Evolutionary conservation across 2,797 vertebrate species (phyloP).

Genomic region (Saxicola maurus): DNA sequence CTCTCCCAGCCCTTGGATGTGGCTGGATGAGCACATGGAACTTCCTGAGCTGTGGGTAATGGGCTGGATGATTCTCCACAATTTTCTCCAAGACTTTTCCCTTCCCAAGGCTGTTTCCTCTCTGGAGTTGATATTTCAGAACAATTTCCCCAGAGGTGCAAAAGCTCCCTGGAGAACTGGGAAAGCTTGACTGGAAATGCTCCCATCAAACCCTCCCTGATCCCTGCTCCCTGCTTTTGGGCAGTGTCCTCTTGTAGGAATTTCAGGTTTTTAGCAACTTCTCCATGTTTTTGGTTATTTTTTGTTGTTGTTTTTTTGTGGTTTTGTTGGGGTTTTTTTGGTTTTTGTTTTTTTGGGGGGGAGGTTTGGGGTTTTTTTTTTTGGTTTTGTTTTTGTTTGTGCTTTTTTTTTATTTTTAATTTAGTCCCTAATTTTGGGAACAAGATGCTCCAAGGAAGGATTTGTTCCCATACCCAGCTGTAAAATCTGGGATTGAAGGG

Average conservation of each 20-base stretch:
- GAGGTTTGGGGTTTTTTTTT: too few relatives aligned
- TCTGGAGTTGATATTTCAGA: background rate
- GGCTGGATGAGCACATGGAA: background rate
- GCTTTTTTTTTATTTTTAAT: background rate
- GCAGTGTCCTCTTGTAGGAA: background rate
- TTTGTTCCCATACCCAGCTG: background rate
- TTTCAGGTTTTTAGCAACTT: background rate
- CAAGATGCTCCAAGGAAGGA: background rate
- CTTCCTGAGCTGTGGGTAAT: background rate
- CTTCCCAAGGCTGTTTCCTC: background rate
- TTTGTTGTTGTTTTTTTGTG: too few relatives aligned
- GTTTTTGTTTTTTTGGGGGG: background rate
- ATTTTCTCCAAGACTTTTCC: background rate
- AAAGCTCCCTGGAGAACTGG: background rate
- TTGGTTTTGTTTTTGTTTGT: too few relatives aligned
- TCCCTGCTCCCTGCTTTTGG: background rate
- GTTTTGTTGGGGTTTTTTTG: background rate
- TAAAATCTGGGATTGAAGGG: background rate
- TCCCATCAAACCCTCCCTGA: background rate
- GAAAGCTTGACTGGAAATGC: background rate
- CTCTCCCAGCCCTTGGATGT: background rate
- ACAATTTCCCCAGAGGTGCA: background rate
- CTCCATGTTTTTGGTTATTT: fast-evolving
- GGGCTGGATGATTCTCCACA: background rate
- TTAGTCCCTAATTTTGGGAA: background rate